A percentile compares a stretch with the other conserved stretches of the same genome.
These are phyloP conservation scores for human DNA, from an alignment of 2,113 vertebrate genomes.

Conservation along the genomic window DNA sequence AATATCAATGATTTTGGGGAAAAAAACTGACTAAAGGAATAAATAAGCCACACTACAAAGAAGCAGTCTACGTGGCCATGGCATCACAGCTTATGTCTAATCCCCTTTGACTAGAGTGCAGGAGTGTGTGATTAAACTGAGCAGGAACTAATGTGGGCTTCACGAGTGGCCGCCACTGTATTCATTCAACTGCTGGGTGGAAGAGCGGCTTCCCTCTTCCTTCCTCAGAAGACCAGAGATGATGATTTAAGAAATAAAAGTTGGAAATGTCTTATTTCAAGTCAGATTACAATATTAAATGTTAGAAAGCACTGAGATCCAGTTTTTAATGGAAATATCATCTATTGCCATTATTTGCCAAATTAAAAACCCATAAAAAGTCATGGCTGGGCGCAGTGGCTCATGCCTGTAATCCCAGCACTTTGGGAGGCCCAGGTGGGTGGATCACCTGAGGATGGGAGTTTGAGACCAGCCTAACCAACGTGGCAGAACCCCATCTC, in stretches of 20 bases:
- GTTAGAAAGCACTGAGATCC: neutral
- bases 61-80: neutral
- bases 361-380: neutral
- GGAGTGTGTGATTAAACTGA: neutral
- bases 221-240: neutral
- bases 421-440: too few species aligned
- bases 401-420: too few species aligned
- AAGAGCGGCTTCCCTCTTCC: neutral
- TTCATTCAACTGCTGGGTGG: rapidly evolving
- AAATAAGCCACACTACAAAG: neutral
- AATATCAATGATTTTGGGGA: neutral
- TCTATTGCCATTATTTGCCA: neutral
- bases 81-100: neutral
- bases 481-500: too few species aligned
- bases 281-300: neutral
- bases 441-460: too few species aligned
- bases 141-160: rapidly evolving
- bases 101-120: neutral
- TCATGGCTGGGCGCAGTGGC: too few species aligned
- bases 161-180: neutral
- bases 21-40: neutral
- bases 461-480: too few species aligned
- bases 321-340: neutral
- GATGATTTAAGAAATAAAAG: neutral
- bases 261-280: neutral